These are phyloP conservation scores for Coluber constrictor DNA, from an alignment of 2,797 vertebrate genomes.

Conservation along the genomic window DNA sequence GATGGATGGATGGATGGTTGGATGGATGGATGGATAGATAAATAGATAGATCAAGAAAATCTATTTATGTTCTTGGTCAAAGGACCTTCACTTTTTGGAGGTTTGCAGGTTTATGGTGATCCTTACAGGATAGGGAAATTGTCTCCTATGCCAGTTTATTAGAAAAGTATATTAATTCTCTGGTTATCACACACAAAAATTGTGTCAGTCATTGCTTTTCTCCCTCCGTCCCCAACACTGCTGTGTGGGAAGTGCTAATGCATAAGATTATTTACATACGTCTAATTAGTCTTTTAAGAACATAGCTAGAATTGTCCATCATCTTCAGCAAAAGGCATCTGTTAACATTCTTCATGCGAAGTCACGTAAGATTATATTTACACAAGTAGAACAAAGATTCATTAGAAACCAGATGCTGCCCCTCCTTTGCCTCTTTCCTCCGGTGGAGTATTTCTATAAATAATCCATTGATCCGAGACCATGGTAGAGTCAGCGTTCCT, in stretches of 20 bases:
- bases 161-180: background rate
- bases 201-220: background rate
- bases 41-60: background rate
- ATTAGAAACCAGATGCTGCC: background rate
- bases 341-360: background rate
- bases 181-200: background rate
- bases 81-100: background rate
- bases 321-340: background rate
- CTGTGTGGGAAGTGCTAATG: background rate
- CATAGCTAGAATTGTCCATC: background rate
- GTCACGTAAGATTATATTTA: background rate
- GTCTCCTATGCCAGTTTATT: background rate
- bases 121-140: background rate
- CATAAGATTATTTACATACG: background rate
- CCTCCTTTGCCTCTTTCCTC: background rate
- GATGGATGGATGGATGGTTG: no score
- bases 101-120: background rate
- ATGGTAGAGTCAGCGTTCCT: background rate
- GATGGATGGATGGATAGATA: no score
- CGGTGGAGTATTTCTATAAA: conserved; percentile 9
- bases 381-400: background rate
- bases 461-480: background rate
- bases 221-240: background rate
- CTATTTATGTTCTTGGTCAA: background rate
- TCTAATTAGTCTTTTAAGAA: background rate